Evolutionary conservation across 2,888 invertebrate genomes (phyloP).

Genomic region (Nasonia oneida): DNA sequence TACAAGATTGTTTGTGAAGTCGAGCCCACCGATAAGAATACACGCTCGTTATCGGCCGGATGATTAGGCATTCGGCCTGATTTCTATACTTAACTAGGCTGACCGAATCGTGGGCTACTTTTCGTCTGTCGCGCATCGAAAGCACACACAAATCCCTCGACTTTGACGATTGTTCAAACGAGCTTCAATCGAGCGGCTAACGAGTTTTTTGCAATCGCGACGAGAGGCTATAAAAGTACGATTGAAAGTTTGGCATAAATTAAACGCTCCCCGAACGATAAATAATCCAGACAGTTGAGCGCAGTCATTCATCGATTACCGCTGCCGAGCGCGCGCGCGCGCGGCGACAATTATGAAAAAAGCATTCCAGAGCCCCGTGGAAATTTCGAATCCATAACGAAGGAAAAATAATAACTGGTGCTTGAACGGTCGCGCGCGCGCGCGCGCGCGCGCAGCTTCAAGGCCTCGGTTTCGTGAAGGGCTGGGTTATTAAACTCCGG

Average conservation of each 20-base stretch:
- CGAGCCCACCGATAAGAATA: not conserved
- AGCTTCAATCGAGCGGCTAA: too few species aligned
- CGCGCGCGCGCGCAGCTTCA: not conserved
- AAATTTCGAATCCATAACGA: not conserved
- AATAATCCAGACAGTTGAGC: too few species aligned
- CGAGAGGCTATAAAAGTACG: too few species aligned
- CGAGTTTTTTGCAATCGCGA: too few species aligned
- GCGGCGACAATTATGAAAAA: not conserved
- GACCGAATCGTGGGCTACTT: too few species aligned
- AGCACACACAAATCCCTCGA: too few species aligned
- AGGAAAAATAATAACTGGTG: not conserved
- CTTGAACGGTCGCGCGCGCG: not conserved
- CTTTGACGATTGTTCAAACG: too few species aligned
- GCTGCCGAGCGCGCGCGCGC: too few species aligned
- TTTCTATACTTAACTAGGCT: not conserved
- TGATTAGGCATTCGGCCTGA: not conserved
- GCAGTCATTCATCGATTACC: too few species aligned
- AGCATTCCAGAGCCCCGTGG: not conserved
- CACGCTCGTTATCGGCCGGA: not conserved
- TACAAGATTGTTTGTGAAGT: not conserved
- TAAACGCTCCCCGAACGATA: too few species aligned
- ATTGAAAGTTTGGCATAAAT: too few species aligned
- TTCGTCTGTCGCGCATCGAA: too few species aligned
- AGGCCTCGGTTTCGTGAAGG: constrained; percentile 9
- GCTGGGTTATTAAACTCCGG: constrained; percentile 36